Conservation (phyloP, 1,140 invertebrate species). For the Thaumetopoea pityocampa region DNA sequence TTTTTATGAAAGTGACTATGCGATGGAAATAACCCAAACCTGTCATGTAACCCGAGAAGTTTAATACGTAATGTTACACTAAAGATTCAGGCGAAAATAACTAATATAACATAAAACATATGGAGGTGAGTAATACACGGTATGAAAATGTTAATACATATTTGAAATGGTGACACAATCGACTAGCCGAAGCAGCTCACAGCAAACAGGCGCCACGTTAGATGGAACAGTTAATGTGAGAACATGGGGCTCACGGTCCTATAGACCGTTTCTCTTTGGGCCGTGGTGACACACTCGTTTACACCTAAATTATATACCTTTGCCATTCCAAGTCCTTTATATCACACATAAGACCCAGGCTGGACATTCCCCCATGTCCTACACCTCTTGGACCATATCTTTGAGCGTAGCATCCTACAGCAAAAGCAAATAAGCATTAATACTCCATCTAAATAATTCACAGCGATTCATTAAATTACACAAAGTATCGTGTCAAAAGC, state of each 20-base stretch:
- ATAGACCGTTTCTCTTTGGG: conserved; percentile 31
- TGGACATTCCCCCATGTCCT: conserved; percentile 89
- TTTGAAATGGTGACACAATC: conserved; percentile 16
- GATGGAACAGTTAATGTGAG: conserved; percentile 23
- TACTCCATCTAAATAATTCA: conserved; percentile 46
- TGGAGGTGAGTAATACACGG: neutral
- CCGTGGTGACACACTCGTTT: conserved; percentile 23
- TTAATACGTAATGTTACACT: conserved; percentile 32
- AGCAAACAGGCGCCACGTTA: conserved; percentile 42
- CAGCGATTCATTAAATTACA: conserved; percentile 21
- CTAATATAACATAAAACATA: conserved; percentile 6
- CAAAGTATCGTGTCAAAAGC: conserved; percentile 18
- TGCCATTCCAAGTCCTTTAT: conserved; percentile 80
- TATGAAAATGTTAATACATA: conserved; percentile 3
- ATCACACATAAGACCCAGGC: conserved; percentile 82
- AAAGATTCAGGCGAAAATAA: conserved; percentile 15
- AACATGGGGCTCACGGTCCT: conserved; percentile 26
- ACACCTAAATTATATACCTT: conserved; percentile 74
- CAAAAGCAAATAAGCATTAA: conserved; percentile 68
- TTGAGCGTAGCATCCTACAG: conserved; percentile 85
- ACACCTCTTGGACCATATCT: conserved; percentile 93
- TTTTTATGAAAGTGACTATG: conserved; percentile 74
- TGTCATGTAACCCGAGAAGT: conserved; percentile 66
- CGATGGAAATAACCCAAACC: conserved; percentile 72
- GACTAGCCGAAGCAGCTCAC: conserved; percentile 48